Percentiles rank a stretch among this genome's conserved stretches.
These are phyloP conservation scores for Plusia festucae DNA, from an alignment of 2,888 invertebrate genomes.

Conservation along the genomic window DNA sequence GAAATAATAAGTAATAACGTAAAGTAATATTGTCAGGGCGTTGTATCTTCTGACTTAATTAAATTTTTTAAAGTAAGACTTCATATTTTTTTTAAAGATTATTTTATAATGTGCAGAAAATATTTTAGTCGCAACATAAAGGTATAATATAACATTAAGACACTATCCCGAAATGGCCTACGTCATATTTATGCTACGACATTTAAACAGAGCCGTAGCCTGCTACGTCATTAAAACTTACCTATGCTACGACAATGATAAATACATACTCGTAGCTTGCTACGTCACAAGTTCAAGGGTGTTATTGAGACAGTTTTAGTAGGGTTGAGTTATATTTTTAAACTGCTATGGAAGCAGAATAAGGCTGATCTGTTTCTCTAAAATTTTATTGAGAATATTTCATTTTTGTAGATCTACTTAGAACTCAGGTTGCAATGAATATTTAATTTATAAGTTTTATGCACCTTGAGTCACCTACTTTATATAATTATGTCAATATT, in stretches of 20 bases:
- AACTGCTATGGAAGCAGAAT: no score
- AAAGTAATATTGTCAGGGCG: background rate
- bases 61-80: no score
- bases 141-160: background rate
- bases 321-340: background rate
- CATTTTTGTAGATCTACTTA: background rate
- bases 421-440: background rate
- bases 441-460: background rate
- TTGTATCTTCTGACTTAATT: no score
- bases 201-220: background rate
- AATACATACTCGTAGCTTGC: slow-evolving; percentile 1
- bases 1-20: slow-evolving; percentile 1
- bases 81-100: no score
- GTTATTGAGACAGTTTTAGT: background rate
- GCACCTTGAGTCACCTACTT: no score
- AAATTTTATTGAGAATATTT: no score
- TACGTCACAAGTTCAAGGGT: background rate
- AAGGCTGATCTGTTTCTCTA: no score
- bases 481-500: no score
- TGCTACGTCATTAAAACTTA: background rate
- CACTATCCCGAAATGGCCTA: background rate
- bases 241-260: background rate
- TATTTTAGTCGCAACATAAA: background rate
- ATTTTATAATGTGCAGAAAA: background rate
- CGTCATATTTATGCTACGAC: background rate